Base-by-base conservation (phyloP, 1,140 invertebrate species). In the Venturia canescens region DNA sequence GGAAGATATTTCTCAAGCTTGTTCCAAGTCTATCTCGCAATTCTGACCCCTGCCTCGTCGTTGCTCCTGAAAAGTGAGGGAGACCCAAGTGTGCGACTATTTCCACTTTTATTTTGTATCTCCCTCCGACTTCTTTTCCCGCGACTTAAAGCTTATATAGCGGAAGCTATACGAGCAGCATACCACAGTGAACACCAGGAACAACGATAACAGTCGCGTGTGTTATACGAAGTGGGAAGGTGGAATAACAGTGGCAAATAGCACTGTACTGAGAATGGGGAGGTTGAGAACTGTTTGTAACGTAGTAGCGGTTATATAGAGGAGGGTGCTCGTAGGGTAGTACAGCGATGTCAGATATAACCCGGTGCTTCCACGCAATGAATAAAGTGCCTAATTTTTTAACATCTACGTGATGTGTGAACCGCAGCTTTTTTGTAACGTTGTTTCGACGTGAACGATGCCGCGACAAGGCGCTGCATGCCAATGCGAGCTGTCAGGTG, bases 331-430 rank as follows among this genome's bases (percentile, higher is more conserved):
- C n/a, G 34, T 76, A 74, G 2, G 4, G 23, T 3, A n/a, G 26
- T 76, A 38, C 7, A 76, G 53, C 31, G 11, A 63, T 26, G 57
- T 77, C 57, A 44, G 57, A 63, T 77, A 77, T 66, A 23, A 75
- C 75, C 34, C 75, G 21, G 53, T 23, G n/a, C 71, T n/a, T n/a
- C n/a, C 26, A 74, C 66, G 18, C 26, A 23, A 66, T 34, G 21
- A 66, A 77, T 66, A 63, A 77, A 77, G 29, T 77, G 57, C 31
- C 75, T 77, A 66, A 77, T 77, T 77, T 63, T 60, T 77, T 77
- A 77, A 44, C 57, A 77, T 77, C 57, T 77, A 77, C 57, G 75
- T 77, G 75, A 77, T 48, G 75, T 44, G 75, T 77, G 60, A 77
- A 77, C 75, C 75, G 34, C 75, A 57, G 27, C 18, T 18, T 69